Evolutionary conservation across 2,797 vertebrate genomes (phyloP).

Genomic region (Enteromius fasciolatus): DNA sequence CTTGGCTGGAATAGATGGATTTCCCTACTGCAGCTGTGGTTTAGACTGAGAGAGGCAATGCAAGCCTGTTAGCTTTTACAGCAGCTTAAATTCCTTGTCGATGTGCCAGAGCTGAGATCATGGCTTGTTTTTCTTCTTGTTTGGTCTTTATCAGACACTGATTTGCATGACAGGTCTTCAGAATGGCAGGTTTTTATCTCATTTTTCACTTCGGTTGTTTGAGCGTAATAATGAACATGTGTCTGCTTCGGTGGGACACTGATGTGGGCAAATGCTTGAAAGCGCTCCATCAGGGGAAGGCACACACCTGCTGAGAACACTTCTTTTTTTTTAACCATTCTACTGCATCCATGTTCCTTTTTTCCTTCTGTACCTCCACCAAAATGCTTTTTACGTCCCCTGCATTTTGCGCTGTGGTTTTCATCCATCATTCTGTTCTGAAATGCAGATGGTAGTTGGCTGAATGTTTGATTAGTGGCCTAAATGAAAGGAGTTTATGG

Average conservation of each 20-base stretch:
- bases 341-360: not conserved
- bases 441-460: not conserved
- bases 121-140: constrained; percentile 53
- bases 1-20: constrained; percentile 20
- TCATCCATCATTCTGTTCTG: constrained; percentile 24
- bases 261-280: constrained; percentile 19
- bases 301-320: constrained; percentile 32
- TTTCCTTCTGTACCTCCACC: not conserved
- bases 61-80: constrained; percentile 54
- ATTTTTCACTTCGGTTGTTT: constrained; percentile 23
- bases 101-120: constrained; percentile 57
- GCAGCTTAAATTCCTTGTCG: constrained; percentile 58
- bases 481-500: constrained; percentile 25
- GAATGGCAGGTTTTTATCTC: constrained; percentile 22
- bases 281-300: not conserved
- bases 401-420: constrained; percentile 24
- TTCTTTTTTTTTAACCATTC: not conserved
- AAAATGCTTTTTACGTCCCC: not conserved
- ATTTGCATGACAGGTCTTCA: constrained; percentile 48
- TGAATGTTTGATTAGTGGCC: constrained; percentile 10
- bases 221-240: constrained; percentile 46
- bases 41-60: constrained; percentile 33
- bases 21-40: constrained; percentile 45
- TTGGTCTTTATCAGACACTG: constrained; percentile 61
- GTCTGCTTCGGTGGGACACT: constrained; percentile 12